Evolutionary conservation across 2,797 vertebrate genomes (phyloP).

Genomic region (Acanthurus tractus): DNA sequence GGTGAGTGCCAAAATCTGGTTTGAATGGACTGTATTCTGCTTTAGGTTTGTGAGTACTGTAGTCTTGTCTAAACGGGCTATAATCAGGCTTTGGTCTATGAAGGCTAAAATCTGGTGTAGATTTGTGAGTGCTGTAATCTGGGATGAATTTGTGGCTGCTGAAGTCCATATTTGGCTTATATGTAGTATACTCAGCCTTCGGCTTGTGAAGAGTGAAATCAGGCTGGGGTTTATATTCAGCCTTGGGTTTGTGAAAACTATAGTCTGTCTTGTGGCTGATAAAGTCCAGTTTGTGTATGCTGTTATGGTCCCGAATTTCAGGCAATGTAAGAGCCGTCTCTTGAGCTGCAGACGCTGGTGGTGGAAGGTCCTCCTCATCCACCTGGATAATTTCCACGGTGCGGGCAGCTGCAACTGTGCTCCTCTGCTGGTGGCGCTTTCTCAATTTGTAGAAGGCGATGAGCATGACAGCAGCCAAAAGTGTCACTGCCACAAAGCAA

Average conservation of each 20-base stretch:
- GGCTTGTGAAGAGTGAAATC: slow-evolving; percentile 84
- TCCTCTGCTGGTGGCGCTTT: slow-evolving; percentile 96
- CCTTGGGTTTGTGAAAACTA: slow-evolving; percentile 83
- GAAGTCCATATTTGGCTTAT: slow-evolving; percentile 84
- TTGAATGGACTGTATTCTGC: slow-evolving; percentile 83
- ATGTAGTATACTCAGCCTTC: slow-evolving; percentile 84
- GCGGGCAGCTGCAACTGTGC: slow-evolving; percentile 93
- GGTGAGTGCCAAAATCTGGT: slow-evolving; percentile 82
- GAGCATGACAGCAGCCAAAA: slow-evolving; percentile 96
- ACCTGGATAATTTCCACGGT: slow-evolving; percentile 98
- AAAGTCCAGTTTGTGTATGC: slow-evolving; percentile 87
- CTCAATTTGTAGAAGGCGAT: slow-evolving; percentile 98
- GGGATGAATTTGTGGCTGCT: slow-evolving; percentile 80
- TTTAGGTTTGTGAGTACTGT: slow-evolving; percentile 81
- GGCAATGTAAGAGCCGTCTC: slow-evolving; percentile 91
- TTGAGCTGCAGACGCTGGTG: slow-evolving; percentile 86
- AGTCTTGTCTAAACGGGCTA: slow-evolving; percentile 84
- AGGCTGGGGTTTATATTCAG: slow-evolving; percentile 81
- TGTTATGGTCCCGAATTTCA: slow-evolving; percentile 92
- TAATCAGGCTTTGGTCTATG: slow-evolving; percentile 84
- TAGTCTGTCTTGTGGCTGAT: slow-evolving; percentile 86
- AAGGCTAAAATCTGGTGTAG: slow-evolving; percentile 83
- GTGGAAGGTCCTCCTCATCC: slow-evolving; percentile 93
- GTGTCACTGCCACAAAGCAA: slow-evolving; percentile 97
- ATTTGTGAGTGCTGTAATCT: slow-evolving; percentile 83